Conservation (phyloP, 2,888 invertebrate genomes). For the Patella depressa region DNA sequence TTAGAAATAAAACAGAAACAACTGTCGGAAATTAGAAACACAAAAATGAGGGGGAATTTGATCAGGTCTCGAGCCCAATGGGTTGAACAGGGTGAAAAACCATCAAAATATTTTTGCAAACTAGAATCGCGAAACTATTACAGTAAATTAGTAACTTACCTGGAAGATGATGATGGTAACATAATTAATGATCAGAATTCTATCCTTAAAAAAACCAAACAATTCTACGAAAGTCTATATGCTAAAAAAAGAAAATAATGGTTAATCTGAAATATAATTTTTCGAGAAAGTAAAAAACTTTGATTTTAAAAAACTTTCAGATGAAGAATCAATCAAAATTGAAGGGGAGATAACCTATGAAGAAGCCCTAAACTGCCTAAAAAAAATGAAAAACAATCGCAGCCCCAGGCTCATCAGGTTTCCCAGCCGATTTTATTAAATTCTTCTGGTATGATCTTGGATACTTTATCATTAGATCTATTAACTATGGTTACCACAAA, state of each 20-base stretch:
- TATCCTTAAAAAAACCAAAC: not conserved
- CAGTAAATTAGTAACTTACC: conserved; percentile 13
- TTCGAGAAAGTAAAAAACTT: not conserved
- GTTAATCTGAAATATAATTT: not conserved
- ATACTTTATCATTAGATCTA: conserved; percentile 20
- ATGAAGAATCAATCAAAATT: not conserved
- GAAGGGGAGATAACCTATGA: not conserved
- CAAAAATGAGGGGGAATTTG: conserved; percentile 15
- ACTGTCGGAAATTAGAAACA: not conserved
- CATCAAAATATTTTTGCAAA: conserved; percentile 27
- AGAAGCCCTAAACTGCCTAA: not conserved
- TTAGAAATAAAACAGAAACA: conserved; percentile 3
- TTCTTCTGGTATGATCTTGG: conserved; percentile 24
- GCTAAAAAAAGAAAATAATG: not conserved
- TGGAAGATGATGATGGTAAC: not conserved
- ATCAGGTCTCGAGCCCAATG: conserved; percentile 13
- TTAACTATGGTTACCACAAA: conserved; percentile 16
- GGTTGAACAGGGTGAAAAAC: conserved; percentile 25
- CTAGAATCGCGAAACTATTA: conserved; percentile 15
- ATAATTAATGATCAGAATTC: conserved; percentile 5
- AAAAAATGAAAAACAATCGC: conserved; percentile 13
- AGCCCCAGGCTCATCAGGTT: conserved; percentile 30
- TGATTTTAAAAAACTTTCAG: not conserved
- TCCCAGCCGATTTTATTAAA: conserved; percentile 28
- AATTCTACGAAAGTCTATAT: not conserved